Percentiles rank a stretch among this genome's conserved stretches.
Conservation (phyloP, 2,888 invertebrate species). For the Miltochrista miniata region DNA sequence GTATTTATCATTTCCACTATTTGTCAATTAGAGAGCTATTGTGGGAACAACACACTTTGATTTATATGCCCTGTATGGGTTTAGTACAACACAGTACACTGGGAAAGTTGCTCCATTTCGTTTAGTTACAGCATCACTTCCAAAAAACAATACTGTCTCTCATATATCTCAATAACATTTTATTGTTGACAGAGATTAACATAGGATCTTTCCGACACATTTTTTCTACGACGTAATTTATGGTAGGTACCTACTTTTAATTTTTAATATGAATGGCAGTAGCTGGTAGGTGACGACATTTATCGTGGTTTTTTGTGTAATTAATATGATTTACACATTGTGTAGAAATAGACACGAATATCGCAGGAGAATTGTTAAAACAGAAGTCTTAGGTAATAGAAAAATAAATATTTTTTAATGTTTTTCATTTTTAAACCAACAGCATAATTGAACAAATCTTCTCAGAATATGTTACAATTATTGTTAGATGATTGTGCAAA, state of each 20-base stretch:
- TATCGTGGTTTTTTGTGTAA: constrained; percentile 22
- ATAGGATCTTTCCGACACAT: constrained; percentile 13
- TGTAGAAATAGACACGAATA: constrained; percentile 24
- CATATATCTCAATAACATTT: constrained; percentile 40
- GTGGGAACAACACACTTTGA: constrained; percentile 75
- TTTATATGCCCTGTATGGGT: constrained; percentile 66
- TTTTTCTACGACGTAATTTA: constrained; percentile 23
- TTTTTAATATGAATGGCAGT: constrained; percentile 21
- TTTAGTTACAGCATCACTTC: constrained; percentile 33
- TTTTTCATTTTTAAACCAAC: too few relatives aligned
- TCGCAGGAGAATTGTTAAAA: constrained; percentile 12
- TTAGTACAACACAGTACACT: constrained; percentile 28
- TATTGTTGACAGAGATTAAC: constrained; percentile 38
- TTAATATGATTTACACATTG: constrained; percentile 32
- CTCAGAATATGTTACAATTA: too few relatives aligned
- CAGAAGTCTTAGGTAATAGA: constrained; percentile 17
- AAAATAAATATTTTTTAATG: neutral
- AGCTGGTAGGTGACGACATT: constrained; percentile 23
- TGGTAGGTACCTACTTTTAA: constrained; percentile 16
- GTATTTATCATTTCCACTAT: constrained; percentile 82
- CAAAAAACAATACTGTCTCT: constrained; percentile 18
- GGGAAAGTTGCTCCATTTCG: constrained; percentile 36
- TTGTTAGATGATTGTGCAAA: too few relatives aligned
- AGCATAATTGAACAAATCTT: too few relatives aligned
- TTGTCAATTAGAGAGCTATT: constrained; percentile 82